Base-by-base conservation (phyloP, 2,113 vertebrate genomes). In the Pavo muticus region DNA sequence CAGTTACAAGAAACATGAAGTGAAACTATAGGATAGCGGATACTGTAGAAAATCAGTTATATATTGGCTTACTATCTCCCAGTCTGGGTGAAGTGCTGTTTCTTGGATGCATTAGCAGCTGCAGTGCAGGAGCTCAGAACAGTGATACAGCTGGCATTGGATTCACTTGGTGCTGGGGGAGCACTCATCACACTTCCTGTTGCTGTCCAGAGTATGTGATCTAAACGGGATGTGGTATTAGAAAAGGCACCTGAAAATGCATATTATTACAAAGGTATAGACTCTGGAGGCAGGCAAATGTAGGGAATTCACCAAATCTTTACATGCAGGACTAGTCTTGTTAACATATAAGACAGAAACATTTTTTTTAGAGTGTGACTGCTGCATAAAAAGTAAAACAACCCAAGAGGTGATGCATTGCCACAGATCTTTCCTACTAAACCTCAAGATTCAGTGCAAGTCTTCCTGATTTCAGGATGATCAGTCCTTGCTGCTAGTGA, bases 71-170 rank as follows among this genome's bases (percentile, higher is more conserved):
- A 98, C 98, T 98, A 98, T 88, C 98, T 97, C 37, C 98, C 98
- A 9, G 97, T 98, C 87, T 98, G 97, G 68, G 98, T 98, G 97
- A 98, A 99, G n/a, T 95, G 85, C 7, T 97, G 96, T 84, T 95
- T 98, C 56, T 95, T 94, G 90, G 92, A 88, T 18, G 80, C 39
- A 7, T 84, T 88, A 54, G 95, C 94, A 79, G 93, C 48, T 44
- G 89, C 96, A 1, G 96, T 96, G 74, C 97, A 98, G 91, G 98
- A 98, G 93, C 98, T 98, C 82, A 98, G 94, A 2, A 95, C 94
- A 1, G 98, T 98, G 52, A 98, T 65, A 88, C 97, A 98, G 95
- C 98, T 98, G 70, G 96, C 84, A 67, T 87, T 98, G 45, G 98
- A 98, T 85, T 97, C 95, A 35, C 97, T 98, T 91, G 94, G 96